Base-by-base conservation (phyloP, 2,888 invertebrate species). In the Euproctis similis region DNA sequence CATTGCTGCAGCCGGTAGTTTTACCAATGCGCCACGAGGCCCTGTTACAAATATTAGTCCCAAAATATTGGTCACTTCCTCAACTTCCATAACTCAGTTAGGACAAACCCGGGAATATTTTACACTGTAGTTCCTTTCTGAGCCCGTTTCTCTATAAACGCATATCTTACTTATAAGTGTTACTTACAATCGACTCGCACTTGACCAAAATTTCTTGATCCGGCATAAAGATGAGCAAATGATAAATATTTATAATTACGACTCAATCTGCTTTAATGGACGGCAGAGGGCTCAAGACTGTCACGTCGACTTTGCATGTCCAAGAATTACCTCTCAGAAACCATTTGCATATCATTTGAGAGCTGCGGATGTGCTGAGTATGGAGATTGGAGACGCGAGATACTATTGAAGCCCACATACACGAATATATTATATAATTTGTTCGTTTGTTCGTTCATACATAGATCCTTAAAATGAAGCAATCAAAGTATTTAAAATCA, bases 311-410 rank as follows among this genome's bases (percentile, higher is more conserved):
- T 22, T n/a, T n/a, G n/a, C n/a, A n/a, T n/a, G n/a, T n/a, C n/a
- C n/a, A n/a, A 5, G 10, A 22, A 10, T 18, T 8, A 9, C 7
- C 19, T 30, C 23, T 20, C 2, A 39, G 48, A 44, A 41, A 38
- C 42, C 28, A 46, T 48, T 48, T 34, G 39, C 46, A 48, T 48
- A 31, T 20, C 10, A 18, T 39, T 17, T 20, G 26, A 21, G 12
- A 17, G 20, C 35, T 18, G 22, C 35, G 45, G 42, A 46, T 37
- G 30, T 31, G 11, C 24, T 21, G 18, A 12, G 32, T 14, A 31
- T 30, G 30, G 34, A 29, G 33, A 34, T 34, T 38, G 24, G 16
- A 24, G 26, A 17, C 24, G 32, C 35, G 38, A 26, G 23, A 40
- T 27, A 8, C 6, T 14, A 14, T 14, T 4, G 14, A 14, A 14